These are phyloP conservation scores for Sericinus montela DNA, from an alignment of 2,888 invertebrate species.

Conservation along the genomic window DNA sequence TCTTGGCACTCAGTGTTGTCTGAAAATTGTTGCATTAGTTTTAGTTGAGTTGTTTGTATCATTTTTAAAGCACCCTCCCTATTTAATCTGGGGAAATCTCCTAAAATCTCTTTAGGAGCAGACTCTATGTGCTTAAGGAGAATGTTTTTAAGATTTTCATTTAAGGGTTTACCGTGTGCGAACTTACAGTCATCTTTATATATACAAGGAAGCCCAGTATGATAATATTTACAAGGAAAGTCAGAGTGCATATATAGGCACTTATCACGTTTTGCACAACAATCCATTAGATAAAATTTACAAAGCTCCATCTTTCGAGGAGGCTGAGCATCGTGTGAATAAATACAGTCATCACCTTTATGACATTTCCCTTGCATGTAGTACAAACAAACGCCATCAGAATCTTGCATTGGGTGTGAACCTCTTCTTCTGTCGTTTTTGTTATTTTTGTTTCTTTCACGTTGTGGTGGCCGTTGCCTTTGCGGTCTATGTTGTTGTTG, in stretches of 20 bases:
- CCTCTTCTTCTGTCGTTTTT: constrained; percentile 75
- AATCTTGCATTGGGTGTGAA: constrained; percentile 80
- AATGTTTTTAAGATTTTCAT: constrained; percentile 85
- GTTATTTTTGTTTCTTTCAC: constrained; percentile 74
- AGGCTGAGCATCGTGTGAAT: constrained; percentile 89
- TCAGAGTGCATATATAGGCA: constrained; percentile 98
- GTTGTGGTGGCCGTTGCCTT: constrained; percentile 52
- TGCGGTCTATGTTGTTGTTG: constrained; percentile 67
- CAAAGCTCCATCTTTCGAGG: constrained; percentile 95
- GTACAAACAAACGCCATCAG: constrained; percentile 88
- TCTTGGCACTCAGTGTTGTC: constrained; percentile 51
- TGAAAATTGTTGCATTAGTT: constrained; percentile 64
- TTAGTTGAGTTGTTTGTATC: constrained; percentile 67
- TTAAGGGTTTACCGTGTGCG: constrained; percentile 93
- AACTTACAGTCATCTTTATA: constrained; percentile 94
- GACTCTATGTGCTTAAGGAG: constrained; percentile 90
- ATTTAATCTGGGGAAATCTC: constrained; percentile 91
- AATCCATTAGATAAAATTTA: constrained; percentile 97
- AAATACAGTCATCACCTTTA: constrained; percentile 90
- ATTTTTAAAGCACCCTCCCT: constrained; percentile 85
- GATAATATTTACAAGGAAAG: constrained; percentile 98
- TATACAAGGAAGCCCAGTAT: constrained; percentile 93
- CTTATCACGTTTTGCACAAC: constrained; percentile 96
- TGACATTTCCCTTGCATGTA: constrained; percentile 94
- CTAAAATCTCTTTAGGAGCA: constrained; percentile 93